Conservation (phyloP, 2,797 vertebrate species). For the Siniperca scherzeri region DNA sequence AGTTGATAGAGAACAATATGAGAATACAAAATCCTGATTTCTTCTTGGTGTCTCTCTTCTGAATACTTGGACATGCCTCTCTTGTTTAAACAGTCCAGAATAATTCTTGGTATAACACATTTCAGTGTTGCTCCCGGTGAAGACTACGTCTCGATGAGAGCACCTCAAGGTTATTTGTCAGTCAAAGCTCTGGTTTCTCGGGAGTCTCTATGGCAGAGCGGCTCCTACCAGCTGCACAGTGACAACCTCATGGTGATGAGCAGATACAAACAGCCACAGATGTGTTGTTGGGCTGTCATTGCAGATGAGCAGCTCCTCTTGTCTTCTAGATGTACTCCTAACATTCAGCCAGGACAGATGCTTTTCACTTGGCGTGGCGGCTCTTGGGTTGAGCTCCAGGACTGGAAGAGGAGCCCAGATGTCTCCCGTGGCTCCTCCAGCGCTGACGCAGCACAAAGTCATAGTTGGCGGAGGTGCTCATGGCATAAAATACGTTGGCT, state of each 20-base stretch:
- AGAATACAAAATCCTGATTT: neutral
- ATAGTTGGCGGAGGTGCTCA: conserved; percentile 88
- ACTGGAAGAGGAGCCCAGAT: conserved; percentile 65
- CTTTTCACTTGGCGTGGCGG: conserved; percentile 69
- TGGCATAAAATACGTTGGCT: conserved; percentile 95
- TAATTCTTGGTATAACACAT: neutral
- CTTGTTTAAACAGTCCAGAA: neutral
- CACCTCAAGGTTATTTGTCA: conserved; percentile 18
- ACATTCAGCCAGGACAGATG: neutral
- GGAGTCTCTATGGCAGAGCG: neutral
- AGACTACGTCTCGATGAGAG: neutral
- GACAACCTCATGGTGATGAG: neutral
- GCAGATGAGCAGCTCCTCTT: conserved; percentile 19
- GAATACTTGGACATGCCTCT: neutral
- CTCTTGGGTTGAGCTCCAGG: conserved; percentile 60
- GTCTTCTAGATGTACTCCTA: neutral
- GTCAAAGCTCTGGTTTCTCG: neutral
- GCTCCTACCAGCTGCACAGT: conserved; percentile 3
- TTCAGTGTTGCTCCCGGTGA: neutral
- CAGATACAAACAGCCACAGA: neutral
- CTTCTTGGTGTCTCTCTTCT: conserved; percentile 3
- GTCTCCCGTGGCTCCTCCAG: conserved; percentile 71
- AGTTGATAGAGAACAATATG: neutral
- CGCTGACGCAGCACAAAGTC: conserved; percentile 90
- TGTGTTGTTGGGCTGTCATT: neutral